Conservation (phyloP, 2,113 vertebrate species). For the Diadophis punctatus region DNA sequence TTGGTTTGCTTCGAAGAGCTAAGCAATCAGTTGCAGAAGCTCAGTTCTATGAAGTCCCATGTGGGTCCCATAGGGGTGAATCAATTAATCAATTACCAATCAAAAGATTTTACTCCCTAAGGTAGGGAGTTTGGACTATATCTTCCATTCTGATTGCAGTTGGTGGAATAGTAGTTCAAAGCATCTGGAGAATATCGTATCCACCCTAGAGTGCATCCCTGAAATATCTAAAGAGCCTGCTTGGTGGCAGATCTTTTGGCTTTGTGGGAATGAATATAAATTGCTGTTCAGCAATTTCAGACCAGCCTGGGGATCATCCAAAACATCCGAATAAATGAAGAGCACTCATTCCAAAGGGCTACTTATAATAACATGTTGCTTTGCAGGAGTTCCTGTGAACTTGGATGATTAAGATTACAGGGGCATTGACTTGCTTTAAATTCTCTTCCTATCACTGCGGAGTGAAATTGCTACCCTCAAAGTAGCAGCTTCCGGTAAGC, state of each 20-base stretch:
- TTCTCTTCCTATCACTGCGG: neutral
- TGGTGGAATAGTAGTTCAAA: neutral
- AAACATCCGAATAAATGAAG: neutral
- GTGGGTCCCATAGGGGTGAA: neutral
- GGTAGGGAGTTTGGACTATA: neutral
- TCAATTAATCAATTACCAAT: neutral
- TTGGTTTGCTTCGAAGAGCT: neutral
- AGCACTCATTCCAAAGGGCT: neutral
- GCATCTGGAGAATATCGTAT: neutral
- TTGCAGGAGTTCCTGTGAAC: neutral
- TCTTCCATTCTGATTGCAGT: neutral
- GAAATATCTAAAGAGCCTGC: neutral
- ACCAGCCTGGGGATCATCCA: neutral
- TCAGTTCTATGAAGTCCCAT: neutral
- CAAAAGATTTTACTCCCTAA: neutral
- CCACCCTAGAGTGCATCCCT: neutral
- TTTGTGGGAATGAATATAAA: neutral
- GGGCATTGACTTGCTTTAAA: neutral
- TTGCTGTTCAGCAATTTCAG: neutral
- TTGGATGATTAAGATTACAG: neutral
- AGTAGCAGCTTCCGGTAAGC: neutral
- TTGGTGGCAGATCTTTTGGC: neutral
- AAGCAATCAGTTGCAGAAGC: neutral
- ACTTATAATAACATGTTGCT: neutral
- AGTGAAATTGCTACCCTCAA: conserved; percentile 15